phyloP scores from a whole-genome alignment of 2,888 invertebrate genomes.

The Thelaira solivaga region DNA sequence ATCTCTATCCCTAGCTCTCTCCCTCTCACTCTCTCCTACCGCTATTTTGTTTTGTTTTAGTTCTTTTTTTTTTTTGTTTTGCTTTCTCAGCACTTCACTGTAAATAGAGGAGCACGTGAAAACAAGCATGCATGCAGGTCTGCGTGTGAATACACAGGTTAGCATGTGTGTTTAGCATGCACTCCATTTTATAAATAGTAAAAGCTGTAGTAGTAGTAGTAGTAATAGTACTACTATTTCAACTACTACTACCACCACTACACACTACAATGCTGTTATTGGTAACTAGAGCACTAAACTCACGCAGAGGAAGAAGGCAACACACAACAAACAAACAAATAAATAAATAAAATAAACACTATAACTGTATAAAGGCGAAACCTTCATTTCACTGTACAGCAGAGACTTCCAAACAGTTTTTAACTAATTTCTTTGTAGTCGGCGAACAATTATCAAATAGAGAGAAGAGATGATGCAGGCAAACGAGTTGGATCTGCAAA shows the following conservation, averaged over 20 bases:
- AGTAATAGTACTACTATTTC: too few relatives aligned
- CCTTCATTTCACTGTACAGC: background rate
- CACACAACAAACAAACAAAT: background rate
- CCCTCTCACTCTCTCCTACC: background rate
- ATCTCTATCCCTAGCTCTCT: background rate
- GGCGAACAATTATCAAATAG: too few relatives aligned
- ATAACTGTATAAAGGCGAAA: background rate
- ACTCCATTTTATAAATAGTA: too few relatives aligned
- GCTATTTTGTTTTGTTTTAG: background rate
- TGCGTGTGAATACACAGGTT: background rate
- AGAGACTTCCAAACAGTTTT: too few relatives aligned
- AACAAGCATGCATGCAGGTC: slow-evolving; percentile 34
- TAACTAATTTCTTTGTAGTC: too few relatives aligned
- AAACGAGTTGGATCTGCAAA: too few relatives aligned
- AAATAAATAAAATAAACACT: background rate
- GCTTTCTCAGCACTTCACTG: slow-evolving; percentile 12
- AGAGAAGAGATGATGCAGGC: too few relatives aligned
- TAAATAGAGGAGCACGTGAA: slow-evolving; percentile 51
- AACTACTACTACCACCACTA: slow-evolving; percentile 18
- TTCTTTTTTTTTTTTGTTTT: slow-evolving; percentile 2
- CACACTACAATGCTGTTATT: slow-evolving; percentile 47
- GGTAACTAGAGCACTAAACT: slow-evolving; percentile 58
- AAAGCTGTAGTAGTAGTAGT: too few relatives aligned
- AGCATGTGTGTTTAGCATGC: background rate
- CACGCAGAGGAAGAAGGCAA: slow-evolving; percentile 42